Base-by-base conservation (phyloP, 2,888 invertebrate genomes). In the Phyto melanocephala region DNA sequence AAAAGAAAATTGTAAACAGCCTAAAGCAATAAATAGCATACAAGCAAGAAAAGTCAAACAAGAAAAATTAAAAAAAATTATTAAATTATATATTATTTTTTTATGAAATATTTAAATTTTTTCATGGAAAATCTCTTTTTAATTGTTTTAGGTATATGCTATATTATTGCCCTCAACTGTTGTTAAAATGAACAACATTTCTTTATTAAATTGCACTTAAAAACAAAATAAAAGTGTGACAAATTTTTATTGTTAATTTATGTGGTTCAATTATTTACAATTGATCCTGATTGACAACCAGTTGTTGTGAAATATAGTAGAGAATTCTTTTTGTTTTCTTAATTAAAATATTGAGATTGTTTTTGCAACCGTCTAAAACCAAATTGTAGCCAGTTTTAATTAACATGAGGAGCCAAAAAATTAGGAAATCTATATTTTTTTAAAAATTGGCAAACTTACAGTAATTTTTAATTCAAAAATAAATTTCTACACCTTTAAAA, bases 281-380 rank as follows among this genome's bases (percentile, higher is more conserved):
- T 77, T 70, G 52, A 70, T 52, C 15, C 54, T 77, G 77, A 77
- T 70, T 77, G 77, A 77, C 54, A 77, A 52, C 52, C 60, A 24
- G 42, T 62, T 52, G 10, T 52, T 68, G 60, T n/a, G 20, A 10
- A 63, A 45, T 50, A 35, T 28, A 50, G 47, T 63, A 35, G 35
- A 65, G 33, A 77, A 35, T 54, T 22, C 56, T 28, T 28, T 20
- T 35, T 35, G 35, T 50, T 47, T 35, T 47, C 40, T 52, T 52
- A 52, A n/a, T 52, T n/a, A n/a, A n/a, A n/a, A n/a, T n/a, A n/a
- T n/a, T n/a, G n/a, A n/a, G n/a, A n/a, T n/a, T n/a, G n/a, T 15
- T 42, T 42, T 45, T 7, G 17, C 8, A 7, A 45, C 8, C 2
- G 22, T 17, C 50, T 13, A 11, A 35, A 35, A 8, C 8, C 35